Evolutionary conservation across 1,140 invertebrate genomes (phyloP).

Genomic region (Littorina saxatilis): DNA sequence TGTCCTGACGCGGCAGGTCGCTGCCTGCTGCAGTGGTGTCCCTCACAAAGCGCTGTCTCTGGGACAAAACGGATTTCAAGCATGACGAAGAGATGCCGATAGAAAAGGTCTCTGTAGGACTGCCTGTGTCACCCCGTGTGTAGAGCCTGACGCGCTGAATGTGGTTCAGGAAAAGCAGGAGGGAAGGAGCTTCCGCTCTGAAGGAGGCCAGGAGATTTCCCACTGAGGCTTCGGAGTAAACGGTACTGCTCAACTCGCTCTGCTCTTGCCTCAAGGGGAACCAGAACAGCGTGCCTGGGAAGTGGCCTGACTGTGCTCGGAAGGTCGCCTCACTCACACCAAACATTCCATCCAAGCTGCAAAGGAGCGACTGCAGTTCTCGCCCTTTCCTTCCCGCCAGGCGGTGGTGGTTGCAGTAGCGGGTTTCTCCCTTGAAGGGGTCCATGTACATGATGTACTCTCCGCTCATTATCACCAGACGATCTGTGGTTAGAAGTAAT

Average conservation of each 20-base stretch:
- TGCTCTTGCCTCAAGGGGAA: constrained; percentile 54
- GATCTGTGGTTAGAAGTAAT: constrained; percentile 55
- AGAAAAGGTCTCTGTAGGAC: not conserved
- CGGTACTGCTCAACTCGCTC: constrained; percentile 47
- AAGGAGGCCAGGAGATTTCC: constrained; percentile 51
- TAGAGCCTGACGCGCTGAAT: constrained; percentile 32
- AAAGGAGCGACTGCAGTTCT: constrained; percentile 33
- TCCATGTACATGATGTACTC: constrained; percentile 60
- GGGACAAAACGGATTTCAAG: not conserved
- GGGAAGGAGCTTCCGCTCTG: constrained; percentile 42
- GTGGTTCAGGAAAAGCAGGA: constrained; percentile 60
- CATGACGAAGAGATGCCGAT: not conserved
- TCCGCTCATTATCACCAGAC: constrained; percentile 65
- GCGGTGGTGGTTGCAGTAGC: constrained; percentile 15
- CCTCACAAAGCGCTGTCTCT: not conserved
- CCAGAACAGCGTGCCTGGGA: constrained; percentile 62
- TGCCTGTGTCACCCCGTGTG: not conserved
- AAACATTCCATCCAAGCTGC: constrained; percentile 44
- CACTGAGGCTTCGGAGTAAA: constrained; percentile 51
- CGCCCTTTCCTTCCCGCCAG: constrained; percentile 46
- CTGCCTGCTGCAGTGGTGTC: not conserved
- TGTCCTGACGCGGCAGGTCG: not conserved
- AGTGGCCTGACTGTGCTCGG: constrained; percentile 33
- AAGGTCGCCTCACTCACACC: constrained; percentile 36
- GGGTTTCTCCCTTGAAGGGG: constrained; percentile 43